A percentile compares a stretch with the other conserved stretches of the same genome.
phyloP scores from a whole-genome alignment of 2,797 vertebrate genomes.

The Platalea minor region DNA sequence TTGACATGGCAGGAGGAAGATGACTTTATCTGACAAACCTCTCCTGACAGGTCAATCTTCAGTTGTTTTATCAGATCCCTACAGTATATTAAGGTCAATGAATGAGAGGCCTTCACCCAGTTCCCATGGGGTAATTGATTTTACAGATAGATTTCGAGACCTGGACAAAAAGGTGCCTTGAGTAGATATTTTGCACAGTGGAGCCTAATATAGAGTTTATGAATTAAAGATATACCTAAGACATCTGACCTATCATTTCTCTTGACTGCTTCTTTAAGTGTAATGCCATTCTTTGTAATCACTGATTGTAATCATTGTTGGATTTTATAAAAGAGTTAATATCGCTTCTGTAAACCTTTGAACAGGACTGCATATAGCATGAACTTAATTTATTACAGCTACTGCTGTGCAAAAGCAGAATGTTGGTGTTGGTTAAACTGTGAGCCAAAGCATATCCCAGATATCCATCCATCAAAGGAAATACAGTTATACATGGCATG shows the following conservation, averaged over 20 bases:
- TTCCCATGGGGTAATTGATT: background rate
- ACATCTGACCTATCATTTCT: background rate
- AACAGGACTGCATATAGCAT: background rate
- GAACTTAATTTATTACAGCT: background rate
- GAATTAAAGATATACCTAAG: background rate
- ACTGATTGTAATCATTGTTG: background rate
- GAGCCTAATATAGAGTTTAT: background rate
- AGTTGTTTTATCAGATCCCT: background rate
- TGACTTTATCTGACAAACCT: background rate
- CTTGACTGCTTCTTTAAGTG: background rate
- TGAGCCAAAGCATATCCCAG: background rate
- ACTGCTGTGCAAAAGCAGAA: background rate
- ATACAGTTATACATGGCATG: background rate
- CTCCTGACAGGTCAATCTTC: background rate
- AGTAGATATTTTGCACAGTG: background rate
- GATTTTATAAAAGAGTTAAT: background rate
- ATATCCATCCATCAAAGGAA: background rate
- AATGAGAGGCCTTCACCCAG: background rate
- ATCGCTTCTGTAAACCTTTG: slow-evolving; percentile 18
- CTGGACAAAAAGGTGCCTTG: background rate
- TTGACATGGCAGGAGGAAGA: background rate
- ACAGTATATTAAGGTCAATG: background rate
- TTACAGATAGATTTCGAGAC: background rate
- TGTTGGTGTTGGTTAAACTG: background rate
- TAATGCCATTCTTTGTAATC: background rate